Evolutionary conservation across 1,140 invertebrate genomes (phyloP), one percentile per base, ranked within the genome.

Genomic region (Drosophila guanche): DNA sequence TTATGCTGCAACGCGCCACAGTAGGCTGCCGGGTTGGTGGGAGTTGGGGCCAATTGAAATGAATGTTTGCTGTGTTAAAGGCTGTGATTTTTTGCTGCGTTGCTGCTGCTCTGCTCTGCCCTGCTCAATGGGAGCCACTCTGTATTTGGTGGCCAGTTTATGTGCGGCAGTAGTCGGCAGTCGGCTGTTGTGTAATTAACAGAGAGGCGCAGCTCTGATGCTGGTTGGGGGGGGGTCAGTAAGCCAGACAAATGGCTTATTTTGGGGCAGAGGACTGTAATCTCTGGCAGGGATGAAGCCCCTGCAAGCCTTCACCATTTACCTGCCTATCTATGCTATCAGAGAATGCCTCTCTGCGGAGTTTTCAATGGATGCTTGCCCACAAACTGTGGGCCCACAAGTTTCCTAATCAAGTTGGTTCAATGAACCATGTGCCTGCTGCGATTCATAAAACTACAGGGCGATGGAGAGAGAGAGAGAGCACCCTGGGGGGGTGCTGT

Each of bases 51-150:
- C 79, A 84, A 84, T 84, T 84, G 76, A 84, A 84, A 84, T 76
- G 80, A 85, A 84, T 85, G 72, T 84, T 85, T 79, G 80, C 72
- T 61, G 80, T 84, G 80, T 84, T 84, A 85, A 79, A 79, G 80
- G 66, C 80, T 65, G 54, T 62, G 80, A 84, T 84, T 84, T 43
- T 52, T 29, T 56, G 57, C 61, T 56, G 57, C 61, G 45, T 50
- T 51, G 37, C 22, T 45, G 50, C 29, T 43, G 8, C 2, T 5
- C n/a, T 4, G 0, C 3, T 1, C 7, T 29, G 20, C 3, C 2
- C 23, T 50, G 10, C 20, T 25, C 25, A 7, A 25, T 50, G 29
- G 8, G 3, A 3, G 8, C n/a, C n/a, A 4, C n/a, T 12, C 16
- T 20, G 16, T 20, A 25, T 58, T 55, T 61, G 14, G 22, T 5